These are phyloP conservation scores for Pyrrhosoma nymphula DNA, from an alignment of 2,888 invertebrate genomes.

Conservation along the genomic window DNA sequence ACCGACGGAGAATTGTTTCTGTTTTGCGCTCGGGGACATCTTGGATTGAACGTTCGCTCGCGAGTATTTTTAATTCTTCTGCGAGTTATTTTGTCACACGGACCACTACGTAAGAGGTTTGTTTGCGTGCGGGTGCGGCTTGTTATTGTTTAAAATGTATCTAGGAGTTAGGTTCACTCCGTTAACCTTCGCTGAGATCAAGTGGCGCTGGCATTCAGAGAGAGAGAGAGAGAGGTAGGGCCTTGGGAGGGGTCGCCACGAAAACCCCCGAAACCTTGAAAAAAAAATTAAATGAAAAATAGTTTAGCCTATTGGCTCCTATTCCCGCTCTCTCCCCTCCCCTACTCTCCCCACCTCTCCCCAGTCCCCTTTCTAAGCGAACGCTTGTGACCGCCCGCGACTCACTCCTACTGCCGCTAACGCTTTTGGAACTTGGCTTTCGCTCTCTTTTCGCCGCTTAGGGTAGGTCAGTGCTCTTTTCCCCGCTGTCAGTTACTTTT, in stretches of 20 bases:
- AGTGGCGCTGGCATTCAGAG: neutral
- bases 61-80: slow-evolving; percentile 13
- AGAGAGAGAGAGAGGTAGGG: neutral
- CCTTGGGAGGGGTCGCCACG: slow-evolving; percentile 24
- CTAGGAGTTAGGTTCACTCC: neutral
- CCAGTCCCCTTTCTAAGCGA: no score
- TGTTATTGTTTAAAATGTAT: neutral
- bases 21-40: neutral
- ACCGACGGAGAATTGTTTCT: neutral
- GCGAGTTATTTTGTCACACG: neutral
- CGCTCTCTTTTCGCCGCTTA: slow-evolving; percentile 50
- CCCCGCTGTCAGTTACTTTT: neutral
- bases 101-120: neutral
- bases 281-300: neutral
- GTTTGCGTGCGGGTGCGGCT: neutral
- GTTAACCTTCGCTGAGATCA: slow-evolving; percentile 26
- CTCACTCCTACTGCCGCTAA: neutral
- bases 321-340: neutral
- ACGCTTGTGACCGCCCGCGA: neutral
- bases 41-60: neutral
- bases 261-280: slow-evolving; percentile 20
- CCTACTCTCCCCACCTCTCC: no score
- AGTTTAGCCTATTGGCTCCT: slow-evolving; percentile 15
- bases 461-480: slow-evolving; percentile 60
- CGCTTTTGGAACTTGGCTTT: slow-evolving; percentile 45